Evolutionary conservation across 2,888 invertebrate species (phyloP), one percentile per base, ranked within the genome.

Genomic region (Heliconius charithonia): DNA sequence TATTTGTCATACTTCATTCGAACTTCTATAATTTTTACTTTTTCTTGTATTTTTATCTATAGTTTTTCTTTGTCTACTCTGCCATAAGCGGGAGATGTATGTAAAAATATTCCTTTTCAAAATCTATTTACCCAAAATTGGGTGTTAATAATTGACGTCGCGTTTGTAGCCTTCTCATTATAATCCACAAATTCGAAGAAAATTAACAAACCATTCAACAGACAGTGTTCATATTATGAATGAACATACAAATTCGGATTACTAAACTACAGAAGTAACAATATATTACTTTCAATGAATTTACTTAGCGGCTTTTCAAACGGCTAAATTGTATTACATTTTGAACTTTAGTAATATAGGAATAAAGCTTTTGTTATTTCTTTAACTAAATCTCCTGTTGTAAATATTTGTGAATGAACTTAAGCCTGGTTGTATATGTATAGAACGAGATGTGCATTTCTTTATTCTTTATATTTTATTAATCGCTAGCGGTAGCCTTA

Each of bases 341-440:
- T 62, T 71, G 22, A 45, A 74, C 70, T 41, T 70, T 81, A 81
- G 51, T 0, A 0, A 3, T 25, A 37, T 29, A 1, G 10, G 0
- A 0, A 74, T 78, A 81, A 76, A 67, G 25, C 12, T 56, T 27
- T 77, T n/a, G 65, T 62, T 56, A 56, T 59, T 32, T 45, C 63
- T 69, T 65, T 79, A 76, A 79, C 81, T 87, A 90, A 91, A 87
- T 84, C 90, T 83, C 85, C 89, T 88, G 88, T 92, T 90, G 89
- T 90, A 91, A 92, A 92, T 92, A 91, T 92, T 91, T 92, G 89
- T 91, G 88, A 92, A 92, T 91, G 90, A 89, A 87, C 67, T 73
- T 84, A 82, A 85, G 80, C 82, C 73, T 70, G 66, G 65, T 29
- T 76, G 77, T 79, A 67, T 65, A 29, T 75, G 76, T 79, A 71